Base-by-base conservation (phyloP, 35 echinoderm and acorn worm species). In the Hemicentrotus pulcherrimus region DNA sequence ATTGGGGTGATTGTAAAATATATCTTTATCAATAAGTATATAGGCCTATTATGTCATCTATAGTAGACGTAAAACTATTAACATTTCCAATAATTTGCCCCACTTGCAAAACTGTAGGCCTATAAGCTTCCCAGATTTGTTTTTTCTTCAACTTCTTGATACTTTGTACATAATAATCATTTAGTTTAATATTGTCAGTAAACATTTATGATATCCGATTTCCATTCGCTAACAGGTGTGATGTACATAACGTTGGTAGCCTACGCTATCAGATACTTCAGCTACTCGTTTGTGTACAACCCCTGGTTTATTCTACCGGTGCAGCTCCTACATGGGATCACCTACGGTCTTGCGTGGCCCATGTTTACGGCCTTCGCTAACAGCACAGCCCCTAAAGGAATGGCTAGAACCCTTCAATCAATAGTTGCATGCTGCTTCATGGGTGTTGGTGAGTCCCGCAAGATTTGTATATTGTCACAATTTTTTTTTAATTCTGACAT, bases 351-450 rank as follows among this genome's bases (percentile, higher is more conserved):
- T 6, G 91, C 91, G 31, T 97, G 95, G 94, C 94, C 96, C 28
- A 95, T 92, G 55, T 95, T 97, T 48, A 97, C 96, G 32, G 47
- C 91, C 61, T 97, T 95, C 94, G 96, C 94, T 12, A 97, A 94
- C 32, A 95, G 70, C 2, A 92, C 47, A n/a, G 96, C 96, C 14
- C 96, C 96, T 15, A 92, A 92, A 58, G 96, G 96, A 32, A 97
- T 97, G 96, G 95, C 96, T 32, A 30, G 90, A 86, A 97, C 96
- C 9, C 90, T 97, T 50, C 96, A 97, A 91, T 91, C 96, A 16
- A 94, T 97, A 31, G 95, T 97, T 71, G 89, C 91, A 0, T 95
- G 90, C 52, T 94, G 50, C 35, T 95, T 94, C 90, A 97, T 97
- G 91, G 96, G 96, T 46, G 85, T 95, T 31, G 96, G 96, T 97